Base-by-base conservation (phyloP, 1,140 invertebrate species). In the Ips typographus region DNA sequence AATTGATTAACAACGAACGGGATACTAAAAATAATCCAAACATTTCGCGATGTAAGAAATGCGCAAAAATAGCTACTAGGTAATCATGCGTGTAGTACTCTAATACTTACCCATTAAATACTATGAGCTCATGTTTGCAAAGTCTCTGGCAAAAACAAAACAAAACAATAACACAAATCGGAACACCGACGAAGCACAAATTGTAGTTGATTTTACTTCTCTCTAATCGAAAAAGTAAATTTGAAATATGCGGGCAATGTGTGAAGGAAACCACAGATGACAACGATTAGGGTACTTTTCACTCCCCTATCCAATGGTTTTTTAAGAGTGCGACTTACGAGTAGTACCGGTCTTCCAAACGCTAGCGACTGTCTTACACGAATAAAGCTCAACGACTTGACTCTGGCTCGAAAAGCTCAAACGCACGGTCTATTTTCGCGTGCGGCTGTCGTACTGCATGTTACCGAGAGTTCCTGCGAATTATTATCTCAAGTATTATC, bases 381-480 rank as follows among this genome's bases (percentile, higher is more conserved):
- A 41, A 58, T 44, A 43, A 55, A 60, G 65, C 65, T 53, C 36
- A 60, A 58, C 38, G 41, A 63, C 68, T 69, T 22, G 22, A 22
- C 22, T 69, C 60, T 69, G 68, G 40, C 68, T 64, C 56, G 55
- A 55, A 69, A 69, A 59, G 22, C 56, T 69, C 60, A 36, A 63
- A 37, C 52, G 59, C 4, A 42, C 38, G 6, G 68, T 43, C 60
- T 69, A 69, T 69, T 69, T 68, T 69, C 51, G 64, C 62, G 49
- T 51, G 39, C 49, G 49, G 41, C 59, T 4, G 60, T 64, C 42
- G 66, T 68, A 62, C 40, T 68, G 58, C 66, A 68, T 44, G 61
- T 68, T 68, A 49, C 66, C 66, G 66, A 37, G 39, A 57, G 68
- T 49, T 70, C 58, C 61, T 64, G 68, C 68, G 62, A 70, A 70